These are phyloP conservation scores for Stramonita haemastoma DNA, from an alignment of 2,888 invertebrate genomes.

Conservation along the genomic window DNA sequence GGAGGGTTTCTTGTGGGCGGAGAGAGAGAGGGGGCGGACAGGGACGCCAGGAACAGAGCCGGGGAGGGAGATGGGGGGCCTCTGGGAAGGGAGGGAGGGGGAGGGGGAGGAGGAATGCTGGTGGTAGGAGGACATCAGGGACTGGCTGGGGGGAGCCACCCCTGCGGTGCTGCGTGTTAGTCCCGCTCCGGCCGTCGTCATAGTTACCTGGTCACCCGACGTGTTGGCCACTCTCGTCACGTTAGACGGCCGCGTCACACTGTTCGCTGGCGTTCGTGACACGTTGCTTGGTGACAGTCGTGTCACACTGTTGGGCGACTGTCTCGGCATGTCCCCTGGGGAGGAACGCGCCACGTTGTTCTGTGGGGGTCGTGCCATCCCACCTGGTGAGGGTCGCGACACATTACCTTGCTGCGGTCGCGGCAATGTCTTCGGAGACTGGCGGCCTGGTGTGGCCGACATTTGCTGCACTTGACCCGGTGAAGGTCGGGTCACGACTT, in stretches of 20 bases:
- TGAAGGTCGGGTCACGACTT: neutral
- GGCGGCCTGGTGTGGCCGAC: neutral
- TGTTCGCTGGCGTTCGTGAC: neutral
- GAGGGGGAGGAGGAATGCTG: neutral
- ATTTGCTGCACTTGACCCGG: neutral
- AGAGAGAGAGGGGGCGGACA: neutral
- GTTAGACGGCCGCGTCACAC: too few species aligned
- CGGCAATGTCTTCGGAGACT: neutral
- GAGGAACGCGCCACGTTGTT: neutral
- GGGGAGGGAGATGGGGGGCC: neutral
- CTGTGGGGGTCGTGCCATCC: neutral
- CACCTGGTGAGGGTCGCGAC: neutral
- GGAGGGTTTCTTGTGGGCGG: neutral
- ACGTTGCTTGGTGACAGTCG: neutral
- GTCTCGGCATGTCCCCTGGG: too few species aligned
- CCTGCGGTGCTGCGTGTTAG: neutral
- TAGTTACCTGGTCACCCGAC: neutral
- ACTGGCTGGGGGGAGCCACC: neutral
- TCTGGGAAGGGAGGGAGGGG: neutral
- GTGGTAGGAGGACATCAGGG: constrained; percentile 21
- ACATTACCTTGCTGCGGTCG: too few species aligned
- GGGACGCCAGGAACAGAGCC: neutral
- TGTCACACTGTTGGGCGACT: neutral
- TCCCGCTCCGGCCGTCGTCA: neutral
- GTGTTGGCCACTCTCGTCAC: constrained; percentile 18